Evolutionary conservation across 2,797 vertebrate species (phyloP).

Genomic region (Yasuhikotakia modesta): DNA sequence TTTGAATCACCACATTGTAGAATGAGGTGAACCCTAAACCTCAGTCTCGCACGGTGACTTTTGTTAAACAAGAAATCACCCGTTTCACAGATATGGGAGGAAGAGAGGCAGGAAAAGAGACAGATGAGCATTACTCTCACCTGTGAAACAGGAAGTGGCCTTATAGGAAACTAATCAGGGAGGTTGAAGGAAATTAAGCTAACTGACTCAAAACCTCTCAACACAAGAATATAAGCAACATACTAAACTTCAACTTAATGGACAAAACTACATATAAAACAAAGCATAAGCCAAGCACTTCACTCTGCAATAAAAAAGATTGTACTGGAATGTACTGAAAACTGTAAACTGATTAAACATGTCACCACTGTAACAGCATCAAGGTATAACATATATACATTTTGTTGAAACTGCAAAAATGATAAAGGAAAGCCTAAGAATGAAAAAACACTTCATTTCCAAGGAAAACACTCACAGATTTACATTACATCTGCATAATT

Average conservation of each 20-base stretch:
- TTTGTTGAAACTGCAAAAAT: too few relatives aligned
- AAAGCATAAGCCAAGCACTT: too few relatives aligned
- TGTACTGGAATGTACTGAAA: too few relatives aligned
- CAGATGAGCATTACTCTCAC: slow-evolving; percentile 15
- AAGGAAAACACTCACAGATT: neutral
- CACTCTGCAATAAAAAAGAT: too few relatives aligned
- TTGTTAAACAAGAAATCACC: slow-evolving; percentile 29
- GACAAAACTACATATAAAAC: too few relatives aligned
- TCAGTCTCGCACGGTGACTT: slow-evolving; percentile 17
- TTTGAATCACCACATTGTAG: slow-evolving; percentile 39
- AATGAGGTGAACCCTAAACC: slow-evolving; percentile 41
- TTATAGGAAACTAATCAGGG: neutral
- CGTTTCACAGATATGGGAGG: slow-evolving; percentile 22
- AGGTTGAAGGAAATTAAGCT: neutral
- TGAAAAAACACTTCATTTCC: neutral
- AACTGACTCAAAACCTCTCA: neutral
- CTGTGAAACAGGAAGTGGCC: neutral
- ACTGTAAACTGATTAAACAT: too few relatives aligned
- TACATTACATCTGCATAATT: neutral
- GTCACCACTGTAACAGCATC: too few relatives aligned
- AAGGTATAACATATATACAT: too few relatives aligned
- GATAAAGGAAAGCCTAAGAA: neutral
- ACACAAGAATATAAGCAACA: neutral
- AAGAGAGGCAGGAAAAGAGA: slow-evolving; percentile 3
- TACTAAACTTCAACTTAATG: neutral